A percentile compares a stretch with the other conserved stretches of the same genome.
Evolutionary conservation across 2,888 invertebrate genomes (phyloP).

Genomic region (Mycogona germanica): DNA sequence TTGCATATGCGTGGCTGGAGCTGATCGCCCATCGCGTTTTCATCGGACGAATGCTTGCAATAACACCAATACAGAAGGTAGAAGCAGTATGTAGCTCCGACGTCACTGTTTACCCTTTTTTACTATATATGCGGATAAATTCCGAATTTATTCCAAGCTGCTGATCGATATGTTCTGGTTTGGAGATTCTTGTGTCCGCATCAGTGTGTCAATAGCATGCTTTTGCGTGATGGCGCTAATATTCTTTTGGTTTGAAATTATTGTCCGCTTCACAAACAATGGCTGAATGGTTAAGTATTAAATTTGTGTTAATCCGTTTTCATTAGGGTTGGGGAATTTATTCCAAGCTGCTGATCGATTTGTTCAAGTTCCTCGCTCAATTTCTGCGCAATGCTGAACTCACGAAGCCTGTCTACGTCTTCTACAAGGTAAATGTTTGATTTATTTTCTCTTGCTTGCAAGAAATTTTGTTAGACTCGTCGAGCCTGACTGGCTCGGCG

Average conservation of each 20-base stretch:
- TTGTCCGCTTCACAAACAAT: no score
- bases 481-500: no score
- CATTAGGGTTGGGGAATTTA: constrained; percentile 87
- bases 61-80: constrained; percentile 79
- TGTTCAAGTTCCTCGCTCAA: constrained; percentile 94
- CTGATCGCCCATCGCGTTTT: constrained; percentile 93
- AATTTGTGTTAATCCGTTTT: no score
- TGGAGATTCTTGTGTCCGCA: constrained; percentile 2
- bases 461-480: background rate
- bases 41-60: constrained; percentile 81
- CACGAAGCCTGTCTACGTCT: constrained; percentile 78
- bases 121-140: no score
- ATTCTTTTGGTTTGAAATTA: no score
- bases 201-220: background rate
- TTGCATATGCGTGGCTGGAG: constrained; percentile 97
- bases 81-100: background rate
- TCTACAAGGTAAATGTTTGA: constrained; percentile 68
- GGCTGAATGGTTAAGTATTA: no score
- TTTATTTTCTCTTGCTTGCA: background rate
- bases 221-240: background rate
- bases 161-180: background rate
- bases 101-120: no score
- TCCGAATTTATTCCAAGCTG: background rate
- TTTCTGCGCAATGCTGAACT: constrained; percentile 95
- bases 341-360: constrained; percentile 84